A percentile compares a stretch with the other conserved stretches of the same genome.
phyloP scores from a whole-genome alignment of 2,888 invertebrate species.

The Oxycera nigricornis region DNA sequence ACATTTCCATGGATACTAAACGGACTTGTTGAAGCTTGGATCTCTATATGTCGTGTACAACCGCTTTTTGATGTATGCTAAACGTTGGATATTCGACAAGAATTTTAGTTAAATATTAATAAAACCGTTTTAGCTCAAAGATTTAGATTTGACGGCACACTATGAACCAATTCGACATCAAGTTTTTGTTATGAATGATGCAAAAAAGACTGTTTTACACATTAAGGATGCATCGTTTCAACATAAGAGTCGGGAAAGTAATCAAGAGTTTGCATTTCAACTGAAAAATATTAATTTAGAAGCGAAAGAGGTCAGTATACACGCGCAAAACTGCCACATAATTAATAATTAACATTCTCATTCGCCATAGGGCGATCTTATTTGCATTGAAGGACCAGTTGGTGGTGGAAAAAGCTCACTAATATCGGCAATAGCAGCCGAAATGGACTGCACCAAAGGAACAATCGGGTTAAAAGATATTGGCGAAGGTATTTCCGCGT shows the following conservation, averaged over 20 bases:
- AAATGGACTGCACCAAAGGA: conserved; percentile 76
- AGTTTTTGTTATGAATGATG: conserved; percentile 58
- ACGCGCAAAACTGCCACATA: background rate
- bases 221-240: conserved; percentile 69
- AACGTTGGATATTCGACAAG: background rate
- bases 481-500: conserved; percentile 69
- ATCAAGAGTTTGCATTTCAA: conserved; percentile 50
- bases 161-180: conserved; percentile 57
- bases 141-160: conserved; percentile 59
- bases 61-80: conserved; percentile 75
- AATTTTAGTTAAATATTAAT: too few relatives aligned
- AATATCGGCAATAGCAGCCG: conserved; percentile 83
- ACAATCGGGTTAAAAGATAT: conserved; percentile 73
- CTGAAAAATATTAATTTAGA: conserved; percentile 58
- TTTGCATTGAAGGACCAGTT: conserved; percentile 88
- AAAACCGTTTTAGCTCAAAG: conserved; percentile 53
- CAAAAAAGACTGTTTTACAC: conserved; percentile 66
- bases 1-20: conserved; percentile 99
- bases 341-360: background rate
- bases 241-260: conserved; percentile 49
- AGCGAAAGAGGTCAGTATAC: conserved; percentile 55
- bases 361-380: conserved; percentile 71
- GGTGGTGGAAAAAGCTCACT: conserved; percentile 93
- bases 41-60: conserved; percentile 88
- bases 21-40: conserved; percentile 94